phyloP scores from a whole-genome alignment of 2,113 vertebrate species.

The Crotalus tigris region DNA sequence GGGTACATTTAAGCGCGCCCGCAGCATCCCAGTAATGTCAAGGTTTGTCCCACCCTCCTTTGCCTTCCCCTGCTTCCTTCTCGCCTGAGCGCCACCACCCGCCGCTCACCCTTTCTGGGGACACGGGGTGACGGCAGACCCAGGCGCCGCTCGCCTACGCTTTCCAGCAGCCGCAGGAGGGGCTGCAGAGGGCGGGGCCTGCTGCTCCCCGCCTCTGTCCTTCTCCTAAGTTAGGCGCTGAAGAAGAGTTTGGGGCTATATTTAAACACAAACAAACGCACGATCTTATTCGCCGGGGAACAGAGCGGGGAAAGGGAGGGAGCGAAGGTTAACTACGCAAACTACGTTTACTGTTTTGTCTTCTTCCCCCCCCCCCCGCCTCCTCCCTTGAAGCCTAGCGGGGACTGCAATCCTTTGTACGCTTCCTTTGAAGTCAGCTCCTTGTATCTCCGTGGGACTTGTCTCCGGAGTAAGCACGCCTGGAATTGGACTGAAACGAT shows the following conservation, averaged over 20 bases:
- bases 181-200: constrained; percentile 8
- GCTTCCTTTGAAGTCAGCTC: neutral
- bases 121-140: constrained; percentile 24
- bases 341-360: neutral
- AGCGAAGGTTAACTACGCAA: neutral
- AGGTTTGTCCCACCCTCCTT: neutral
- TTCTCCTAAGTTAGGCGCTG: neutral
- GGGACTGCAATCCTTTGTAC: neutral
- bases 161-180: constrained; percentile 22
- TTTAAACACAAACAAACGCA: constrained; percentile 39
- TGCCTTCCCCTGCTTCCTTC: neutral
- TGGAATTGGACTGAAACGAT: neutral
- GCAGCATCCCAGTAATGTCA: neutral
- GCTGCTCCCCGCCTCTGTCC: neutral
- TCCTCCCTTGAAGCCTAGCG: neutral
- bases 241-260: neutral
- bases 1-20: neutral
- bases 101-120: constrained; percentile 3
- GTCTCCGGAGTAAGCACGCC: neutral
- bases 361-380: neutral
- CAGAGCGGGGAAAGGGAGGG: neutral
- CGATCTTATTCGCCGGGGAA: neutral
- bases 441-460: neutral
- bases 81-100: constrained; percentile 16
- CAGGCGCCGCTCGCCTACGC: constrained; percentile 8